Percentiles rank a stretch among this genome's conserved stretches.
These are phyloP conservation scores for Sanderia malayensis DNA, from an alignment of 30 jellyfish, hydroid and myxozoan species.

Conservation along the genomic window DNA sequence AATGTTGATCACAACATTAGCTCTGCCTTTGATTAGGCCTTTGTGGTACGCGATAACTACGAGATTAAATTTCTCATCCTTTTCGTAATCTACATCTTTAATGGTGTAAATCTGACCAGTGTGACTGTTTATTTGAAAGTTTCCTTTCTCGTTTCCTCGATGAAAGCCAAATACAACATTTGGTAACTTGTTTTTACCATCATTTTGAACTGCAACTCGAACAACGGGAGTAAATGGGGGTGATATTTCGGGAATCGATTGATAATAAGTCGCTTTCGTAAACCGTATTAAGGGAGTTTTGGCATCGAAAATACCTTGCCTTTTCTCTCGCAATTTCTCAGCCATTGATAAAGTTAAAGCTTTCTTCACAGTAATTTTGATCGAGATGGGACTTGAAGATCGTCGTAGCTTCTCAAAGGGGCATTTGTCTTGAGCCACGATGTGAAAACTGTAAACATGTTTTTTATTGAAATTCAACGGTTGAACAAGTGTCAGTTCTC, in stretches of 20 bases:
- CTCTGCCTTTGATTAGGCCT: slow-evolving; percentile 52
- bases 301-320: slow-evolving; percentile 22
- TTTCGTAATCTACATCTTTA: slow-evolving; percentile 62
- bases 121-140: slow-evolving; percentile 58
- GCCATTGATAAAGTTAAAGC: slow-evolving; percentile 7
- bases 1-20: slow-evolving; percentile 49
- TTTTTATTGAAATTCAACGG: slow-evolving; percentile 42
- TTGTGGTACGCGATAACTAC: slow-evolving; percentile 65
- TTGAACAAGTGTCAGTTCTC: slow-evolving; percentile 49
- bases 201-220: slow-evolving; percentile 31
- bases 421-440: slow-evolving; percentile 61
- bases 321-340: slow-evolving; percentile 35
- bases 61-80: slow-evolving; percentile 22
- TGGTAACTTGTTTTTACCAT: background rate
- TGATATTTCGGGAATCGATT: slow-evolving; percentile 59
- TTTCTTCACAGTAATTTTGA: slow-evolving; percentile 29
- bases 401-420: slow-evolving; percentile 19
- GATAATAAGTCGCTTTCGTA: slow-evolving; percentile 13
- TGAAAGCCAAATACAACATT: slow-evolving; percentile 56
- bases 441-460: slow-evolving; percentile 19
- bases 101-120: slow-evolving; percentile 72
- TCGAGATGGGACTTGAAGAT: slow-evolving; percentile 44
- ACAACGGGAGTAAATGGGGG: slow-evolving; percentile 75
- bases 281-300: background rate
- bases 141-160: slow-evolving; percentile 71